Percentiles rank a stretch among this genome's conserved stretches.
These are phyloP conservation scores for Sebastes oblongus DNA, from an alignment of 2,797 vertebrate genomes.

Conservation along the genomic window DNA sequence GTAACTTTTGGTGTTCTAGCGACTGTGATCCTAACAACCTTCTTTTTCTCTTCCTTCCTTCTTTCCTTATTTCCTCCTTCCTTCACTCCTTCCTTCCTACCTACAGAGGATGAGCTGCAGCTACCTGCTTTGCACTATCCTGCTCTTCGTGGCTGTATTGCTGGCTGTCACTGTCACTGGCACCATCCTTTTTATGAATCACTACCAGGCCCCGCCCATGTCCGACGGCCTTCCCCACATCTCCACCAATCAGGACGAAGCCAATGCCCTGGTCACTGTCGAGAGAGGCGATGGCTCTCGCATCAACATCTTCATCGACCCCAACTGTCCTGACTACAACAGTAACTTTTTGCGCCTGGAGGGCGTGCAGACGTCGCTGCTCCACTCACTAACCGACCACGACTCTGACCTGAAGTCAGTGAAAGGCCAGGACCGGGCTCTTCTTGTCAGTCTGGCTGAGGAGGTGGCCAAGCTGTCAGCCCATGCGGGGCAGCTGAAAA, in stretches of 20 bases:
- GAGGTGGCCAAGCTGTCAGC: conserved; percentile 92
- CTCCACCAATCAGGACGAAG: conserved; percentile 92
- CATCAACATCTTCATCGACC: conserved; percentile 98
- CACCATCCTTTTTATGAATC: conserved; percentile 96
- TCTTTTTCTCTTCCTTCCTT: not conserved
- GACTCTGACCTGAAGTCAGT: conserved; percentile 87
- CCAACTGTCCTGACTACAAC: conserved; percentile 92
- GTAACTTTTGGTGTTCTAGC: not conserved
- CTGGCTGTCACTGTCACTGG: conserved; percentile 92
- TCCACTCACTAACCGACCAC: conserved; percentile 87
- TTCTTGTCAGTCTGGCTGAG: conserved; percentile 89
- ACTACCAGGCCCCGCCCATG: conserved; percentile 87
- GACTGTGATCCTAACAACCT: conserved; percentile 22
- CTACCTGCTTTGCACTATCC: conserved; percentile 91
- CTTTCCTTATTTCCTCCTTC: not conserved
- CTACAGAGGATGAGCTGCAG: conserved; percentile 92
- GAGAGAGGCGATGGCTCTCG: conserved; percentile 92
- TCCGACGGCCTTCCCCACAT: conserved; percentile 90
- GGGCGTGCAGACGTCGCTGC: conserved; percentile 90
- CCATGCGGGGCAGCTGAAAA: conserved; percentile 88
- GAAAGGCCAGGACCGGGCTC: conserved; percentile 88
- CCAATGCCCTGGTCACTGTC: conserved; percentile 95
- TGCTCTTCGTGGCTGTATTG: conserved; percentile 92
- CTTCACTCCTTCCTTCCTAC: not conserved
- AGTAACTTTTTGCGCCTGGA: conserved; percentile 90